Evolutionary conservation across 2,797 vertebrate genomes (phyloP).

Genomic region (Odontamblyopus lacepedii): DNA sequence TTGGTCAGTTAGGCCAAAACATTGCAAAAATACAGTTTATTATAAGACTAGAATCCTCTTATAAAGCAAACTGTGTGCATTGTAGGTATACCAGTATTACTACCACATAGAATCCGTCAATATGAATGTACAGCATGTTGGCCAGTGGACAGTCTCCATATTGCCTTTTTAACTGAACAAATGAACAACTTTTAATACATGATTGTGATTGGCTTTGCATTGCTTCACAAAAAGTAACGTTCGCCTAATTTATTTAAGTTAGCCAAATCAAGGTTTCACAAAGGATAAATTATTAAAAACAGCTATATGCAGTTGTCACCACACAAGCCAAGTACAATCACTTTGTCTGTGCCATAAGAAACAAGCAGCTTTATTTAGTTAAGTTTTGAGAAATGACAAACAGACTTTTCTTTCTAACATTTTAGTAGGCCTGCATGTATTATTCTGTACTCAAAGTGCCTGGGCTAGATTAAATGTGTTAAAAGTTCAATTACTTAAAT

Average conservation of each 20-base stretch:
- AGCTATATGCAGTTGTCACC: neutral
- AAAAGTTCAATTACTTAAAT: neutral
- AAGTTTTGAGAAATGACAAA: neutral
- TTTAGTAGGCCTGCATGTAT: neutral
- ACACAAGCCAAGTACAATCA: conserved; percentile 4
- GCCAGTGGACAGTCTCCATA: neutral
- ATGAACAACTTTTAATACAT: neutral
- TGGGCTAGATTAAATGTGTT: neutral
- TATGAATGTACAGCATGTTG: conserved; percentile 38
- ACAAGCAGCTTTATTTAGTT: neutral
- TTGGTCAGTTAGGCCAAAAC: conserved; percentile 15
- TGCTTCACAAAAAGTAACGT: neutral
- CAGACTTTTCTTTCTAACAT: neutral
- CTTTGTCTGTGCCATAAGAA: conserved; percentile 8
- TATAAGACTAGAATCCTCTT: neutral
- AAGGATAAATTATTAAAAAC: neutral
- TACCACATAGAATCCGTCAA: conserved; percentile 18
- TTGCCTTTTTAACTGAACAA: neutral
- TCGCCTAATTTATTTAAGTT: neutral
- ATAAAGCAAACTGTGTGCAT: neutral
- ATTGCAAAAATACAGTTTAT: conserved; percentile 34
- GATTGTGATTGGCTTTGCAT: neutral
- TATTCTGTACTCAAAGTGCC: neutral
- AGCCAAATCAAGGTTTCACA: neutral
- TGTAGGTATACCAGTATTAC: too few species aligned